Evolutionary conservation across 2,113 vertebrate species (phyloP), one percentile per base, ranked within the genome.

Genomic region (Pelmatolapia mariae): DNA sequence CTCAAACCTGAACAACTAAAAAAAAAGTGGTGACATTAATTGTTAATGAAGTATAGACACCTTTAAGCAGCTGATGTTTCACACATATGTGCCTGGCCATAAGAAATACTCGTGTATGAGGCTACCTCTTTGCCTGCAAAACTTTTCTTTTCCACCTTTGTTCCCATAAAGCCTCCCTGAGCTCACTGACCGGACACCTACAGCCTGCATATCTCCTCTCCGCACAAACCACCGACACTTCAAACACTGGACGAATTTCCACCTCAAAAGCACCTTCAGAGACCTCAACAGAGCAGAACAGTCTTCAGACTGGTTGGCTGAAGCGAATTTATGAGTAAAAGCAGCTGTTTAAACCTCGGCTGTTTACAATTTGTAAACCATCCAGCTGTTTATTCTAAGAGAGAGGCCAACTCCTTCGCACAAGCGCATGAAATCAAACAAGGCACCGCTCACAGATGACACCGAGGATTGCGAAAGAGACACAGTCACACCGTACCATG

Each of bases 291-390:
- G 29, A 83, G 68, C 68, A 43, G 19, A 57, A 52, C 73, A 54
- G 50, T 61, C 38, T 26, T 78, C 84, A 61, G 83, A 68, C 33
- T 24, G 85, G 31, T 16, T 38, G 79, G 73, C 89, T 71, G 56
- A 19, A 81, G 78, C 43, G 89, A 45, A 47, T 93, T 93, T 85
- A 92, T 90, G 94, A 92, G 92, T 89, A 91, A 83, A 94, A 88
- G 73, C 96, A 96, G 95, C 96, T 96, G 95, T 95, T 96, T 94
- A 96, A 96, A 96, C 96, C 92, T 89, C 38, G 43, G 88, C 61
- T 96, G 88, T 96, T 96, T 95, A 92, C 95, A 93, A 95, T 95
- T 93, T 95, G 96, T 95, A 93, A 93, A 95, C 82, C 92, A 94
- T 94, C 90, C 93, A 93, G 91, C 91, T 96, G 95, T 97, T 96